These are phyloP conservation scores for Diglossa cyanea DNA, from an alignment of 2,797 vertebrate genomes.

Conservation along the genomic window DNA sequence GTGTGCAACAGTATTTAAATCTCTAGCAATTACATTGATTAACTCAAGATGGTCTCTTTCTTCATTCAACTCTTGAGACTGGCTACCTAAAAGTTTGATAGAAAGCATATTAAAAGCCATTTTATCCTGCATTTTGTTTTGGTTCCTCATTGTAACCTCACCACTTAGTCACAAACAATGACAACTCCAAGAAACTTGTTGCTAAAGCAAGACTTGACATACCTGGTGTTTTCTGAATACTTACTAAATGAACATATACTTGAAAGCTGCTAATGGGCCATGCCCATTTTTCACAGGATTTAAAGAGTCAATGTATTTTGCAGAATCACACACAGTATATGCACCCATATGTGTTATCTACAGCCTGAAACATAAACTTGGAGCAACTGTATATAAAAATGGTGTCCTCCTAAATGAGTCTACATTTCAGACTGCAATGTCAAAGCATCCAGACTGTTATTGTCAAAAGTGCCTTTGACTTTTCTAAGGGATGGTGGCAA, in stretches of 20 bases:
- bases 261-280: not conserved
- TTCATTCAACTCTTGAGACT: not conserved
- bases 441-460: not conserved
- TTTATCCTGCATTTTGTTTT: not conserved
- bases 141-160: not conserved
- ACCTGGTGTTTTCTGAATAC: not conserved
- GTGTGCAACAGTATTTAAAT: slow-evolving; percentile 43
- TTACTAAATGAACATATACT: not conserved
- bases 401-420: not conserved
- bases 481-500: not conserved
- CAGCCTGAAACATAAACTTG: not conserved
- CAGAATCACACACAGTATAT: not conserved
- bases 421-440: not conserved
- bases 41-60: slow-evolving; percentile 52
- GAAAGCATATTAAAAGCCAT: not conserved
- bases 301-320: not conserved
- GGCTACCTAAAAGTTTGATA: not conserved
- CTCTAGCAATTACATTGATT: slow-evolving; percentile 56
- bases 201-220: not conserved
- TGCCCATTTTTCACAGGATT: not conserved
- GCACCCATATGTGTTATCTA: not conserved
- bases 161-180: not conserved
- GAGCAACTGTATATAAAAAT: not conserved
- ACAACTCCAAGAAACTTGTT: not conserved
- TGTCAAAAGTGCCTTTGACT: not conserved